Base-by-base conservation (phyloP, 1,140 invertebrate species). In the Chelonus insularis region DNA sequence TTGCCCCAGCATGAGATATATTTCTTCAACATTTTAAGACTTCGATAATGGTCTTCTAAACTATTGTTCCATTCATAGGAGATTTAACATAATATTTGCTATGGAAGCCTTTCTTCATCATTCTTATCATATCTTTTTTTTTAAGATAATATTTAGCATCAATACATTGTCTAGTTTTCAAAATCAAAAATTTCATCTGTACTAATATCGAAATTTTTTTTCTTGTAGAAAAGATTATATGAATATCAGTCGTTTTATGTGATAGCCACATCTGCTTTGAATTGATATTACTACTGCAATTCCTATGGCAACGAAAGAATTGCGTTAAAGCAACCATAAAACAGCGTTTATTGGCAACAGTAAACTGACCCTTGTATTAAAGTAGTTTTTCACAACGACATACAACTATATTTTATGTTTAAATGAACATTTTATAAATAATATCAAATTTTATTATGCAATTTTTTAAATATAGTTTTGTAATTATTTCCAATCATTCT, bases 71-170 rank as follows among this genome's bases (percentile, higher is more conserved):
- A 75, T 78, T 79, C 73, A 79, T 41, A 47, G 66, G 68, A 76
- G 75, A 78, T 78, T 78, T 76, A 75, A 78, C 76, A 79, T 79
- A 79, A 79, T 79, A 78, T 79, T 78, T 79, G 69, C 74, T 63
- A 79, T 78, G 73, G 77, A 78, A 78, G 72, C 63, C 71, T 65
- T 66, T 43, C 16, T 43, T 14, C 41, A 69, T 63, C 29, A 45
- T 45, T 60, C 21, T 63, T 54, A 67, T 65, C 68, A 59, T 62
- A 12, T 32, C 14, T 14, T 34, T 3, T 29, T 29, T 7, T 7
- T 4, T 7, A 29, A 29, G 25, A 29, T 29, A 4, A 4, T 29
- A 29, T 7, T 29, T 29, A 29, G 3, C 7, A 29, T 29, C 3
- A 29, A 7, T 7, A 3, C 25, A 29, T 4, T 4, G 25, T 29